Evolutionary conservation across 2,113 vertebrate genomes (phyloP).

Genomic region (Opisthocomus hoazin): DNA sequence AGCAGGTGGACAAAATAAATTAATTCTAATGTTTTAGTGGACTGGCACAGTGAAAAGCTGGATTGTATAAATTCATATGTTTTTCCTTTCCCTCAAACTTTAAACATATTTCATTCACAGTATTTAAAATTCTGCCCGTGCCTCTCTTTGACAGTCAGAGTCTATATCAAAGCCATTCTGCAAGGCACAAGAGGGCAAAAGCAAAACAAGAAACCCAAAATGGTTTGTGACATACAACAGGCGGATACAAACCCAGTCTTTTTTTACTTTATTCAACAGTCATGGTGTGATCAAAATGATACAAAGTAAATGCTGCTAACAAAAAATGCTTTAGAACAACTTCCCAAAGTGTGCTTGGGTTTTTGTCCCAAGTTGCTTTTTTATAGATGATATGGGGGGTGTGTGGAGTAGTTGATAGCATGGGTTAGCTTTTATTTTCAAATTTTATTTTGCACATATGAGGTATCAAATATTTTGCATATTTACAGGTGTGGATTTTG

Average conservation of each 20-base stretch:
- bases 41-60: background rate
- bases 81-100: background rate
- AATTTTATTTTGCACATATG: background rate
- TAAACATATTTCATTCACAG: background rate
- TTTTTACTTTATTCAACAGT: background rate
- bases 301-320: background rate
- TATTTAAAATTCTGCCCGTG: background rate
- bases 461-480: background rate
- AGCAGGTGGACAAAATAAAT: background rate
- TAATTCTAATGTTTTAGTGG: background rate
- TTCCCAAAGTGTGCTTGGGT: rapidly evolving
- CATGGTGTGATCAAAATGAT: background rate
- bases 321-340: background rate
- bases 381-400: background rate
- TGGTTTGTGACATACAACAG: background rate
- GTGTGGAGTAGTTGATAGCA: background rate
- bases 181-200: background rate
- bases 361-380: background rate
- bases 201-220: background rate
- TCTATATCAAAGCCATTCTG: background rate
- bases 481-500: background rate
- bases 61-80: background rate
- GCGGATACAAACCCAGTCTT: background rate
- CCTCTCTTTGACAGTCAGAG: background rate
- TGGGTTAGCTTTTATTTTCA: background rate